Base-by-base conservation (phyloP, 2,113 vertebrate genomes). In the Chinchilla lanigera region DNA sequence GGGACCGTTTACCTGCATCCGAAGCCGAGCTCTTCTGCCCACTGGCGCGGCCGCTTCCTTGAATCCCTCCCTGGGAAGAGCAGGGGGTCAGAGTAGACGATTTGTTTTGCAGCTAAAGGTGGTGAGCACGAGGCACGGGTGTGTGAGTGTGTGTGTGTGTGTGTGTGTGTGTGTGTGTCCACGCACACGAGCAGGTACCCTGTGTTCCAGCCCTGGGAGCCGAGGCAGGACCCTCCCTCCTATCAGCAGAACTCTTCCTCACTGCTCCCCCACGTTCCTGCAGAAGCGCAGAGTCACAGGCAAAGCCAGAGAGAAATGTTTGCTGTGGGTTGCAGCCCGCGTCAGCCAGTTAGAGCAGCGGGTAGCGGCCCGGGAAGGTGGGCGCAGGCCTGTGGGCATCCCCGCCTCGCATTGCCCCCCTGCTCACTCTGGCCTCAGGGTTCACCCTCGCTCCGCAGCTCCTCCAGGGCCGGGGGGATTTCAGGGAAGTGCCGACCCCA, bases 261-360 rank as follows among this genome's bases (percentile, higher is more conserved):
- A 0, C 65, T 47, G 14, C 9, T 5, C 26, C 19, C 24, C 11
- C 33, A 0, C 2, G 4, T 22, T 4, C 67, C 35, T 0, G 56
- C 30, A 2, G 30, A 33, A 73, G 54, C 19, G 71, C 0, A 11
- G 13, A 0, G 10, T 54, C 11, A 2, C 82, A 65, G 82, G 33
- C 52, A 44, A 69, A 44, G 81, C 71, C 77, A 63, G 96, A 63
- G 24, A 41, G 44, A 91, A 86, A 67, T 41, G 1, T 54, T 20
- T 80, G 77, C 56, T 28, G 69, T 54, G 86, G 41, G 87, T 85
- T 65, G 1, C 71, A 47, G 86, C 69, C 30, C 4, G 83, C 54
- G 4, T 3, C 47, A 89, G 33, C 89, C 90, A 80, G 19, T 56
- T 3, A 33, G 77, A 30, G 78, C 38, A 1, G 81, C 8, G 5